Evolutionary conservation across 2,113 vertebrate genomes (phyloP).

Genomic region (Gasterosteus nipponicus): DNA sequence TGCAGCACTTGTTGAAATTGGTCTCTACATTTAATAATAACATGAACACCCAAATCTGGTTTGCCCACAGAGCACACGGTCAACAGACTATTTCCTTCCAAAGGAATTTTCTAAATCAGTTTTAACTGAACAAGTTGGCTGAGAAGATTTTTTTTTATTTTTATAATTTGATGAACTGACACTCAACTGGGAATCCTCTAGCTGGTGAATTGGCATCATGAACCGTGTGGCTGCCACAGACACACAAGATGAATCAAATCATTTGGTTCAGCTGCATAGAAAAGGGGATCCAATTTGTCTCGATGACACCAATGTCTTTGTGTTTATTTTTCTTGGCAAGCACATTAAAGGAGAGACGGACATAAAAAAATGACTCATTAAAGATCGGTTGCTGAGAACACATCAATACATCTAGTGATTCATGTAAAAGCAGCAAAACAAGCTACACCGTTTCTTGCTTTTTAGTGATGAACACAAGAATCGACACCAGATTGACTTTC

Average conservation of each 20-base stretch:
- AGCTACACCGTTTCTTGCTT: neutral
- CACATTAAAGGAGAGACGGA: neutral
- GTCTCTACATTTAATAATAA: neutral
- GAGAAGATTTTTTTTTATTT: neutral
- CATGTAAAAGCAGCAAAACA: neutral
- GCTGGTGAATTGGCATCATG: neutral
- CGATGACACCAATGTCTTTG: neutral
- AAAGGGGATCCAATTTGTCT: neutral
- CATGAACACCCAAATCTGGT: neutral
- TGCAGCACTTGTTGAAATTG: neutral
- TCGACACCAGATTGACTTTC: neutral
- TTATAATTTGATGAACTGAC: neutral
- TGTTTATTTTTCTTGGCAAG: conserved; percentile 4
- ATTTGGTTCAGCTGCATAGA: conserved; percentile 10
- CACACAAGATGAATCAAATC: neutral
- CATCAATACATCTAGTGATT: neutral
- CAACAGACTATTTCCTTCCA: neutral
- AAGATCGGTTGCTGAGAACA: no score
- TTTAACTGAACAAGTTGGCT: neutral
- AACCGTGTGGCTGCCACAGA: neutral
- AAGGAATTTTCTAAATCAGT: neutral
- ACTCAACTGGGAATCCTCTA: neutral
- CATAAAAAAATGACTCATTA: neutral
- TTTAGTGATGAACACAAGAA: neutral
- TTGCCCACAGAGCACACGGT: no score